Base-by-base conservation (phyloP, 2,797 vertebrate species). In the Gymnothorax reevesii region DNA sequence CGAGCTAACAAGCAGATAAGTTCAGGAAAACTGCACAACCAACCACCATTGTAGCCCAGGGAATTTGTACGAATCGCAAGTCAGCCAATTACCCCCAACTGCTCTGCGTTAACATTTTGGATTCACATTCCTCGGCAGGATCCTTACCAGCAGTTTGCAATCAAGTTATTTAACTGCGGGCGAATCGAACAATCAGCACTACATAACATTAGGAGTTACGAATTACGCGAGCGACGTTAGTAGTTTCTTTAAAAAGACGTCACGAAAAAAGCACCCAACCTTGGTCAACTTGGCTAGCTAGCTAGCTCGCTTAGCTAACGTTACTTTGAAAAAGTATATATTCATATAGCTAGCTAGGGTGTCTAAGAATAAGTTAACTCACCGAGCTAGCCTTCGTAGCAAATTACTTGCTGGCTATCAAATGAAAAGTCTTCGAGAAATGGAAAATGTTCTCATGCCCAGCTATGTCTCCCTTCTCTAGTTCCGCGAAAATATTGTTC, bases 361-460 rank as follows among this genome's bases (percentile, higher is more conserved):
- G 2, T 42, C 33, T 42, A 42, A 42, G 33, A 42, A 42, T 42
- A 42, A 42, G 33, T 42, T 42, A 84, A 87, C 86, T 87, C 82
- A 87, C 86, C 86, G 66, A 84, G 75, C 55, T 87, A 20, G 55
- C 73, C 69, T 69, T 71, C 42, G 62, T 54, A n/a, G 33, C 33
- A 42, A 42, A 7, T 66, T 69, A 49, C 85, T 73, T 73, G 27
- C 62, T 73, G 82, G 82, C 80, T 87, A 73, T 62, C 57, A 64
- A 62, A 62, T 60, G 17, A 83, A 79, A 84, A n/a, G 77, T 80
- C n/a, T 64, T 66, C 52, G 52, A 52, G 15, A 69, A 33, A 66
- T n/a, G 10, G 57, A 82, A 83, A 57, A 77, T 42, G 82, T 75
- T 42, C 86, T 87, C 86, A 87, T 87, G 33, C 69, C 86, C 55